Evolutionary conservation across 2,888 invertebrate genomes (phyloP), one percentile per base, ranked within the genome.

Genomic region (Himalopsyche tibetana): DNA sequence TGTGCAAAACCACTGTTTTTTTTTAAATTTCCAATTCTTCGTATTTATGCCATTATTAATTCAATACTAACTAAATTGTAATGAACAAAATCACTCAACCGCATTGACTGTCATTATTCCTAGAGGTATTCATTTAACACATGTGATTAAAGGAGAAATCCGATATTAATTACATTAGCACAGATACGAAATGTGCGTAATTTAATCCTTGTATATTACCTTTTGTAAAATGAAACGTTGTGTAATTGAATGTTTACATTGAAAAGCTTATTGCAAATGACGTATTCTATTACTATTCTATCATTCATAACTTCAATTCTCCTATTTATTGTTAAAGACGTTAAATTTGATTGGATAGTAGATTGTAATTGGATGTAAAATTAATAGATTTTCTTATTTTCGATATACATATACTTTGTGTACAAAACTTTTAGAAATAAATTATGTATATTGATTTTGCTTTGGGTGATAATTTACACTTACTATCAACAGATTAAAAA

Each of bases 191-290:
- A 74, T 74, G 74, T 74, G 74, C 2, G 74, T 74, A 74, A 74
- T 74, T 38, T 74, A 38, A 12, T 74, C 38, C 74, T 74, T 36
- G 6, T 74, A 36, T 15, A 19, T 38, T 74, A 74, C 36, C 38
- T 38, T 38, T 74, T 36, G 69, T 69, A 69, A 28, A 69, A 69
- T 9, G 69, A 69, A 69, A 5, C 69, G 28, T 69, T 28, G 74
- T 36, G 38, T 74, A 74, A 74, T 74, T 74, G 74, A 74, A 74
- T 74, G 74, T 74, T 74, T 38, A 38, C 74, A 74, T 74, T 15
- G 9, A 74, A 74, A 74, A 74, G 74, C 74, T 38, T 74, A 74
- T 19, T 74, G 74, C 74, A 74, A 74, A 12, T 74, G 74, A 36
- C 74, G 38, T 74, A 36, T 12, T 74, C 36, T 36, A 74, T 36